Conservation (phyloP, 2,113 vertebrate genomes). For the Oryzias javanicus region DNA sequence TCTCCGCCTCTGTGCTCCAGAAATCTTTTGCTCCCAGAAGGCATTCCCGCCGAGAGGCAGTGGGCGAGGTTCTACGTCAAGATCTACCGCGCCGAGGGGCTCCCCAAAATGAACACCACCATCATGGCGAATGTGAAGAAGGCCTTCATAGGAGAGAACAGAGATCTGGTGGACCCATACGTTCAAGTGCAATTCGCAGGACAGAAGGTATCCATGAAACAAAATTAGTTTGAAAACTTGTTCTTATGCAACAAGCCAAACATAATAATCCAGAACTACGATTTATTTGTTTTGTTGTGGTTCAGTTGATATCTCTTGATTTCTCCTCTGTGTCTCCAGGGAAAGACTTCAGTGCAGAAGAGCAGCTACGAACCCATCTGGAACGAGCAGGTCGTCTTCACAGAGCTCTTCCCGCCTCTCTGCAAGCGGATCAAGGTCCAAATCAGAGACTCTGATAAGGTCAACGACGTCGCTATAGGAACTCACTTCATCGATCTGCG, state of each 20-base stretch:
- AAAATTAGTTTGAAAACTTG: no score
- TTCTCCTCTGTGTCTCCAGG: constrained; percentile 70
- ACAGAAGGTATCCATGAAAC: constrained; percentile 88
- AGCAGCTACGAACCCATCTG: constrained; percentile 96
- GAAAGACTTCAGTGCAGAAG: constrained; percentile 93
- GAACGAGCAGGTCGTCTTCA: constrained; percentile 95
- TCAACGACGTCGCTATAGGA: constrained; percentile 95
- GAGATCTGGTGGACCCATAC: constrained; percentile 94
- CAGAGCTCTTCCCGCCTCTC: constrained; percentile 93
- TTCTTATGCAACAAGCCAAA: no score
- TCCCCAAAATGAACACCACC: constrained; percentile 97
- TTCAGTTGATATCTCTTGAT: neutral
- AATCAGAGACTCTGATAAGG: constrained; percentile 96
- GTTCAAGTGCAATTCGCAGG: constrained; percentile 94
- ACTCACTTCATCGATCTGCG: constrained; percentile 95
- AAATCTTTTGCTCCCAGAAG: constrained; percentile 93
- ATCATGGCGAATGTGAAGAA: constrained; percentile 99
- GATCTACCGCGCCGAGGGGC: constrained; percentile 90
- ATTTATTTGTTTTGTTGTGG: no score
- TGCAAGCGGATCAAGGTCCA: constrained; percentile 94
- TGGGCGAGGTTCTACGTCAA: constrained; percentile 96
- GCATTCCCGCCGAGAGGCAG: constrained; percentile 89
- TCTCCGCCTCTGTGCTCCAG: constrained; percentile 62
- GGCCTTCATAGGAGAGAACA: constrained; percentile 94
- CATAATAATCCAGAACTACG: no score